Evolutionary conservation across 2,797 vertebrate species (phyloP).

Genomic region (Coluber constrictor): DNA sequence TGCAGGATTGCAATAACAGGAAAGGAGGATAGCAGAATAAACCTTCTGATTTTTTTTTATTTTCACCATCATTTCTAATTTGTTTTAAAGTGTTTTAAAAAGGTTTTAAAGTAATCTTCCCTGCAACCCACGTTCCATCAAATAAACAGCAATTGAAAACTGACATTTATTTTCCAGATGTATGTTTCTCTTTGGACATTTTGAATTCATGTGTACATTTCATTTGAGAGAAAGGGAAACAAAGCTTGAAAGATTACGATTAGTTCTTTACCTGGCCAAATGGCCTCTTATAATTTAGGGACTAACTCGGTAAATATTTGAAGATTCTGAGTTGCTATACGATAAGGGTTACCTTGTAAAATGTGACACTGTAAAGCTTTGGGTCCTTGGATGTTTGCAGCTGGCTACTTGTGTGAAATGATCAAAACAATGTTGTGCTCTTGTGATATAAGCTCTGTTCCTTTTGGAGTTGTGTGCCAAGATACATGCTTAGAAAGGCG

Average conservation of each 20-base stretch:
- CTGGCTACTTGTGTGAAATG: background rate
- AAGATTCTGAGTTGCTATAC: background rate
- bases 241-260: conserved; percentile 58
- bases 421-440: background rate
- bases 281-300: conserved; percentile 59
- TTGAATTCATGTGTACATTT: conserved; percentile 66
- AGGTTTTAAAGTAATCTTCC: conserved; percentile 49
- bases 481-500: background rate
- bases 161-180: conserved; percentile 72
- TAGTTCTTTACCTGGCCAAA: conserved; percentile 47
- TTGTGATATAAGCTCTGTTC: background rate
- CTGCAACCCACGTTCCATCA: conserved; percentile 57
- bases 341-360: background rate
- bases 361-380: background rate
- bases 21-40: conserved; percentile 50
- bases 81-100: conserved; percentile 39
- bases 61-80: conserved; percentile 43
- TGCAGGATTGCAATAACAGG: background rate
- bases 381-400: background rate
- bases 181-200: conserved; percentile 67
- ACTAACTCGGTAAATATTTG: conserved; percentile 54
- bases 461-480: background rate
- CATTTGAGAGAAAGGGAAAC: conserved; percentile 63
- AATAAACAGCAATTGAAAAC: conserved; percentile 49
- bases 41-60: conserved; percentile 50